Evolutionary conservation across 1,140 invertebrate species (phyloP), one percentile per base, ranked within the genome.

Genomic region (Pseudomyrmex gracilis): DNA sequence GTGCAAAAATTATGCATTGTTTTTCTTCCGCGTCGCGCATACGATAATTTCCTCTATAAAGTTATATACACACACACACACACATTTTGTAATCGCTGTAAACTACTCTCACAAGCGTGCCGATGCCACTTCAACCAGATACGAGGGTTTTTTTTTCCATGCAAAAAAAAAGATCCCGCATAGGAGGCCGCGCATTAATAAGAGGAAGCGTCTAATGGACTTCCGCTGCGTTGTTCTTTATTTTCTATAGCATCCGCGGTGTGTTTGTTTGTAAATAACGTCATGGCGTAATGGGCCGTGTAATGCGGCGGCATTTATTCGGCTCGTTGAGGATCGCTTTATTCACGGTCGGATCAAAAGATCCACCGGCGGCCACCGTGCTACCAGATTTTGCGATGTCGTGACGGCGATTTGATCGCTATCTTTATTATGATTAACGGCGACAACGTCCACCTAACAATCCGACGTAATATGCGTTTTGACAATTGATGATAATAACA

Each of bases 301-400:
- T 87, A 87, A 87, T 87, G 68, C 82, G 80, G 24, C 45, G 80
- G 80, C 82, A 87, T 87, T 87, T 87, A 87, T 78, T 87, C 86
- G 86, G 57, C 73, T 87, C 53, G 80, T 55, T 73, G 85, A 86
- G 51, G 85, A 61, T 60, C 15, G 84, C 66, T 84, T 87, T 71
- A 77, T 86, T 83, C 71, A 60, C 70, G 55, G 61, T 64, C 68
- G 61, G 61, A 82, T 85, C 83, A 80, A 73, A 73, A 67, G 58
- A 51, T 49, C 2, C 45, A 67, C 68, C 47, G 67, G 53, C 60
- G 49, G n/a, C 34, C 45, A 12, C 34, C 51, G 51, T 43, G 57
- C 45, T 80, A 80, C 76, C 76, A 80, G 76, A 55, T 82, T 77
- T 74, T 82, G 55, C 71, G 58, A 80, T 68, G 53, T 66, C 55